Conservation (phyloP, 2,797 vertebrate genomes). For the Micropoecilia bifurca region DNA sequence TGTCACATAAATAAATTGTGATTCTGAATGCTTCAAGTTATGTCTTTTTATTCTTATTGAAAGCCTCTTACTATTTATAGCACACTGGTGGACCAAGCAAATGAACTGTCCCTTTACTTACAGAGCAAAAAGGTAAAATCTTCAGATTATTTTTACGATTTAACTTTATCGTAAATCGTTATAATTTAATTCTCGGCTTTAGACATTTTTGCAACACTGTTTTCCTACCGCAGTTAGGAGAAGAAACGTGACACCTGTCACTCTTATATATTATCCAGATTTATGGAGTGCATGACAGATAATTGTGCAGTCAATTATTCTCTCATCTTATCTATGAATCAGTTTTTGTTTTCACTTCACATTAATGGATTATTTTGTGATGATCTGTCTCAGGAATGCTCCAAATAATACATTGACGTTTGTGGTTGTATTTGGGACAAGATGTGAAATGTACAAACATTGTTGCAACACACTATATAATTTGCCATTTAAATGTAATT, state of each 20-base stretch:
- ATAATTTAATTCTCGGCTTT: not conserved
- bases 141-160: not conserved
- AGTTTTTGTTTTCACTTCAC: not conserved
- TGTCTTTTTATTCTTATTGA: not conserved
- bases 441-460: not conserved
- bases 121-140: constrained; percentile 58
- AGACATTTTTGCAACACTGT: not conserved
- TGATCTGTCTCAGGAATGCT: not conserved
- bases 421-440: not conserved
- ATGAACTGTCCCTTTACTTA: constrained; percentile 49
- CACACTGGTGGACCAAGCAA: constrained; percentile 62
- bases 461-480: not conserved
- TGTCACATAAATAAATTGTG: not conserved
- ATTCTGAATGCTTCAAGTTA: not conserved
- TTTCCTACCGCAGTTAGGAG: not conserved
- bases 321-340: not conserved
- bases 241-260: not conserved
- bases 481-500: not conserved
- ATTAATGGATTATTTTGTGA: not conserved
- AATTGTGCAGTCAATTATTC: not conserved
- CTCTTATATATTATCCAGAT: not conserved
- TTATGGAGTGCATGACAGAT: not conserved
- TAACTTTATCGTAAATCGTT: not conserved
- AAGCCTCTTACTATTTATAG: constrained; percentile 39
- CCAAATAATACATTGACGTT: not conserved